These are phyloP conservation scores for Micrasema longulum DNA, from an alignment of 1,140 invertebrate genomes.

Conservation along the genomic window DNA sequence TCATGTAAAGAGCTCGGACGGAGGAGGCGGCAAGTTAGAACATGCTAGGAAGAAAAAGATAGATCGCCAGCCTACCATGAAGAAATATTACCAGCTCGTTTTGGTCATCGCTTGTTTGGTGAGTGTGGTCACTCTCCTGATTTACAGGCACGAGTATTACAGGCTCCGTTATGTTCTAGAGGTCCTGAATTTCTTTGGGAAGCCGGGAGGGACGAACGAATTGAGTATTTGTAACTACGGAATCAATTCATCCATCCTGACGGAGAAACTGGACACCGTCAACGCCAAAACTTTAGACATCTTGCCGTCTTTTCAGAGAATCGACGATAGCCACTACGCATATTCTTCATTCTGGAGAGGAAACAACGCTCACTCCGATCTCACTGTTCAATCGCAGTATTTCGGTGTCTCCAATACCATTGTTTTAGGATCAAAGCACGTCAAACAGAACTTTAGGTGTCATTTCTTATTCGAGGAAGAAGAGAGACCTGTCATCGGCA, in stretches of 20 bases:
- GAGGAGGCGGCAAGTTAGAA: slow-evolving; percentile 25
- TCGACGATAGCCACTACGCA: slow-evolving; percentile 67
- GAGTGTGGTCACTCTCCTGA: slow-evolving; percentile 76
- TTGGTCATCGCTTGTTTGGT: slow-evolving; percentile 74
- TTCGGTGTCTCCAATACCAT: slow-evolving; percentile 63
- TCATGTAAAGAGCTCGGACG: slow-evolving; percentile 30
- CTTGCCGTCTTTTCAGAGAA: slow-evolving; percentile 65
- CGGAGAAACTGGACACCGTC: slow-evolving; percentile 63
- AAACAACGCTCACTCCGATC: slow-evolving; percentile 62
- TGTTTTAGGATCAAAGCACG: slow-evolving; percentile 63
- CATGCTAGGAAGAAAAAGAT: slow-evolving; percentile 36
- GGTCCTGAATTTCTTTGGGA: slow-evolving; percentile 82
- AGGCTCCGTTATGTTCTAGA: slow-evolving; percentile 79
- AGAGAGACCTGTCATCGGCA: slow-evolving; percentile 65
- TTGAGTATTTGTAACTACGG: slow-evolving; percentile 66
- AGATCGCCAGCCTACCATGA: slow-evolving; percentile 66
- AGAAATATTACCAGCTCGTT: slow-evolving; percentile 80
- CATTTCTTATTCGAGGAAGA: slow-evolving; percentile 69
- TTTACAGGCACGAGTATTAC: slow-evolving; percentile 84
- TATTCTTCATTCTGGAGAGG: slow-evolving; percentile 69
- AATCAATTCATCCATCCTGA: slow-evolving; percentile 65
- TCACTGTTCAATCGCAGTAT: slow-evolving; percentile 42
- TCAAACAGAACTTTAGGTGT: slow-evolving; percentile 65
- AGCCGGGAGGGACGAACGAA: slow-evolving; percentile 66
- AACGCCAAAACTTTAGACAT: slow-evolving; percentile 64